A percentile compares a stretch with the other conserved stretches of the same genome.
phyloP scores from a whole-genome alignment of 1,140 invertebrate genomes.

The Pseudomyrmex flavicornis region DNA sequence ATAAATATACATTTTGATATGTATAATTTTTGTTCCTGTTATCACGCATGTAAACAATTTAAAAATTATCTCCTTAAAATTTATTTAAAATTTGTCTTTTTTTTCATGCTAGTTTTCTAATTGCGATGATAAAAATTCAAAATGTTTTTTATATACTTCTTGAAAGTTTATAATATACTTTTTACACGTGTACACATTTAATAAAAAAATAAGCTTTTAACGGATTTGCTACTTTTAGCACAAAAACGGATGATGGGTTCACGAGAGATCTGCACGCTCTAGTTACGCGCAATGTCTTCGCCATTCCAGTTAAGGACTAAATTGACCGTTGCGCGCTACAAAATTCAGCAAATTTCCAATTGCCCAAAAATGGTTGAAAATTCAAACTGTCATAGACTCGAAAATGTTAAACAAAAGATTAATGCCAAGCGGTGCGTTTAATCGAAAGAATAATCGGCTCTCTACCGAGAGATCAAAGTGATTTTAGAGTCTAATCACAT shows the following conservation, averaged over 20 bases:
- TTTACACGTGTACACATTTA: too few relatives aligned
- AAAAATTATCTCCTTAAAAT: too few relatives aligned
- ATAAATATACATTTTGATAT: too few relatives aligned
- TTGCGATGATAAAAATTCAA: background rate
- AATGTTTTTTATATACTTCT: background rate
- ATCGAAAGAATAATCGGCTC: conserved; percentile 3
- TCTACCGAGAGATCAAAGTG: conserved; percentile 14
- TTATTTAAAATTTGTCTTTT: too few relatives aligned
- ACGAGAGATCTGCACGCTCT: background rate
- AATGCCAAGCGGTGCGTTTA: conserved; percentile 9
- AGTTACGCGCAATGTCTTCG: conserved; percentile 29
- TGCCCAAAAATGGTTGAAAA: conserved; percentile 3
- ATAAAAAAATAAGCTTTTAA: conserved; percentile 12
- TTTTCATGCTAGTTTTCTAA: too few relatives aligned
- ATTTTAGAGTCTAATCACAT: conserved; percentile 3
- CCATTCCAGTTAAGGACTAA: conserved; percentile 31
- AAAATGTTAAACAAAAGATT: conserved; percentile 36
- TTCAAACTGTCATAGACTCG: background rate
- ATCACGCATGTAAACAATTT: too few relatives aligned
- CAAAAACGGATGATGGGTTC: background rate
- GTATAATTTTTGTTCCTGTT: too few relatives aligned
- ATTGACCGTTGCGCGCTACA: conserved; percentile 28
- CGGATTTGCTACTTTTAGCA: conserved; percentile 6
- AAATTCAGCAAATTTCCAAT: conserved; percentile 38
- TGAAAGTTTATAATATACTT: background rate